Evolutionary conservation across 2,113 vertebrate species (phyloP), one percentile per base, ranked within the genome.

Genomic region (Hucho hucho): DNA sequence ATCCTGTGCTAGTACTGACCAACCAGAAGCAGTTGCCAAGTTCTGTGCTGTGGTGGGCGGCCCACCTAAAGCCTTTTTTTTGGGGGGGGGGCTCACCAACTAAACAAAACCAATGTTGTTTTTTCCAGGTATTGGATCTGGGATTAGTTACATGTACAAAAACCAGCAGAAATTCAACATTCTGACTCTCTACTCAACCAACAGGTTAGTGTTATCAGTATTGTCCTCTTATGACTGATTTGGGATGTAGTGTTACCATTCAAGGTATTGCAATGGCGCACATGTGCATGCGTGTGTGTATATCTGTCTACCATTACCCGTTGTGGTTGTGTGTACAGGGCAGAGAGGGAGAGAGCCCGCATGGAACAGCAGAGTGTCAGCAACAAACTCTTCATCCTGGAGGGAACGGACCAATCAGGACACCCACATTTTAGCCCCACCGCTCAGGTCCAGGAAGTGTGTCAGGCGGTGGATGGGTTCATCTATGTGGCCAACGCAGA

Each of bases 401-500:
- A 94, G 63, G 91, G 59, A 16, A 82, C 82, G 1, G 90, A 90
- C 69, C 92, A 92, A 0, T 91, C 89, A 3, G 90, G 91, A 4
- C 9, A 2, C 7, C 80, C 78, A 1, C 77, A 89, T 0, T 95
- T 93, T 83, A 92, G 74, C 71, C 93, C 96, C 4, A 93, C 95
- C 63, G 94, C 93, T 66, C 93, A 96, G 81, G 94, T 98, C 66
- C 95, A 95, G 88, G 94, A 95, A 65, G 95, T 95, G 87, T 98
- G 96, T 70, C 91, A 94, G 81, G 92, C 93, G n/a, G 96, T 96
- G 58, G 93, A 97, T 74, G 97, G 97, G 20, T 98, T 98, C 89
- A 97, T 99, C 90, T 99, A 97, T 49, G 96, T 97, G 63, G 95
- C 95, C 69, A 97, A 98, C 79, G 96, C 95, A 20, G 96, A 99